phyloP scores from a whole-genome alignment of 2,888 invertebrate genomes.

The Allacma fusca region DNA sequence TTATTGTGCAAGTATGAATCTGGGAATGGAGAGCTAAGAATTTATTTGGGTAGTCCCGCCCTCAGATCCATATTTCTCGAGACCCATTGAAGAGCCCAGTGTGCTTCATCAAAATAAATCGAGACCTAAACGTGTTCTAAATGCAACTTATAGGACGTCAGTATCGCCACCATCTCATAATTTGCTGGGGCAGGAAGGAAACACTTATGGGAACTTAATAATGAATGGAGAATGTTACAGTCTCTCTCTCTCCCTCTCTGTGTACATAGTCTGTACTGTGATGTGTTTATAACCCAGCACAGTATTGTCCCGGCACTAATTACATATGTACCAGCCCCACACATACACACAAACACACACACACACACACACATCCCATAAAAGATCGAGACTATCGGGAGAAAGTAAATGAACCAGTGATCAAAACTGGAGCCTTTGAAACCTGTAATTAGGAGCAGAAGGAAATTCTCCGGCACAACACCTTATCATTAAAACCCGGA shows the following conservation, averaged over 20 bases:
- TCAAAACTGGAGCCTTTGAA: conserved; percentile 8
- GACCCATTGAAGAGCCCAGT: too few species aligned
- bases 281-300: too few species aligned
- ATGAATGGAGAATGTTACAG: background rate
- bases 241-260: too few species aligned
- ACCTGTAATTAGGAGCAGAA: background rate
- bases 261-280: too few species aligned
- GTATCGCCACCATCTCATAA: conserved; percentile 2
- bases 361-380: background rate
- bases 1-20: too few species aligned
- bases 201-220: background rate
- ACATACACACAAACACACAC: background rate
- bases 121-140: background rate
- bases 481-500: background rate
- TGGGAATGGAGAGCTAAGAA: too few species aligned
- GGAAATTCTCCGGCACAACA: background rate
- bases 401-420: conserved; percentile 4
- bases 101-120: too few species aligned
- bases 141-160: background rate
- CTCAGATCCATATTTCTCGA: too few species aligned
- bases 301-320: too few species aligned
- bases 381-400: background rate
- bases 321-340: too few species aligned
- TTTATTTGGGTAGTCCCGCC: too few species aligned
- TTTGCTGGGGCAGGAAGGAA: background rate